A percentile compares a stretch with the other conserved stretches of the same genome.
These are phyloP conservation scores for Ciconia boyciana DNA, from an alignment of 2,113 vertebrate species.

Conservation along the genomic window DNA sequence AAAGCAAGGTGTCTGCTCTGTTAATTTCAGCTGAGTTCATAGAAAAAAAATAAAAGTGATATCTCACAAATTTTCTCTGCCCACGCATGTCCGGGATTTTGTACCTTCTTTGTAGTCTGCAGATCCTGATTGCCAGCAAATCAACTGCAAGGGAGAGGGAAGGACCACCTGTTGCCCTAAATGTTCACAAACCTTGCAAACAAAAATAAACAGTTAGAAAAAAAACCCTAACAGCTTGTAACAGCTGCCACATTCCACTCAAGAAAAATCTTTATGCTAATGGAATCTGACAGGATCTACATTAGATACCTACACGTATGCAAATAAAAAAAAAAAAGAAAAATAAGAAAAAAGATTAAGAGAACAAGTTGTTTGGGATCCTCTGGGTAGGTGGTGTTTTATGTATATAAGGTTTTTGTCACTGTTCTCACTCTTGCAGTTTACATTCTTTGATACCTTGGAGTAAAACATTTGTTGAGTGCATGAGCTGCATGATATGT, in stretches of 20 bases:
- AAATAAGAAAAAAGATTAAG: not conserved
- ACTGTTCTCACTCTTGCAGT: not conserved
- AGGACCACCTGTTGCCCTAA: constrained; percentile 33
- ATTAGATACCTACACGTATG: not conserved
- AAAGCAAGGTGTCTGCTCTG: not conserved
- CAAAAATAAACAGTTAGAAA: constrained; percentile 36
- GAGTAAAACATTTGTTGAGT: not conserved
- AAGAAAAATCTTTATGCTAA: constrained; percentile 29
- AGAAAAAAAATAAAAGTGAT: not conserved
- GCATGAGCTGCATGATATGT: not conserved
- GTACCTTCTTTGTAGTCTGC: not conserved
- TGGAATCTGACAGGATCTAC: not conserved
- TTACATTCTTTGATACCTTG: not conserved
- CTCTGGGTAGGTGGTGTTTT: not conserved
- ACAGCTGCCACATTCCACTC: constrained; percentile 50
- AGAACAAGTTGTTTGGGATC: not conserved
- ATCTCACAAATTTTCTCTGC: not conserved
- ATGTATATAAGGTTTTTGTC: not conserved
- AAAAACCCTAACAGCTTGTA: constrained; percentile 33
- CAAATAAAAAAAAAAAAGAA: not conserved
- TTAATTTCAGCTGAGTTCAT: not conserved
- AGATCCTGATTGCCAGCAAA: not conserved
- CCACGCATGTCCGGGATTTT: not conserved
- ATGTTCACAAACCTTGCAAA: constrained; percentile 22
- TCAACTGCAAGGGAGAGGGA: not conserved